phyloP scores from a whole-genome alignment of 2,113 vertebrate species.

The Ciconia stormi region DNA sequence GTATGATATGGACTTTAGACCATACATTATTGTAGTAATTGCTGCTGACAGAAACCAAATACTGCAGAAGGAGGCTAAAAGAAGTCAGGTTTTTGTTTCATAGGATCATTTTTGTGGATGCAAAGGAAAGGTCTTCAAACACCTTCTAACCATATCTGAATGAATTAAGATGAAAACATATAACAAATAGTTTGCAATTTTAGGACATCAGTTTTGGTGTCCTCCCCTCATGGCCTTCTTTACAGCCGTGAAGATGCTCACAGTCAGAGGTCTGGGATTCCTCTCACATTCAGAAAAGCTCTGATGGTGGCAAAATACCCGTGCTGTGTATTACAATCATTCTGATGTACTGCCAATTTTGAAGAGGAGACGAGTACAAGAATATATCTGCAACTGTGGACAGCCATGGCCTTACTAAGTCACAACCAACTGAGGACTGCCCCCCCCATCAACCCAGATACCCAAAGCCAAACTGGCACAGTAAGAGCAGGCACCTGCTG shows the following conservation, averaged over 20 bases:
- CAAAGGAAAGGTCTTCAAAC: not conserved
- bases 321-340: not conserved
- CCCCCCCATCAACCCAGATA: not conserved
- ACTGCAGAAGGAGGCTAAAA: not conserved
- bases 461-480: not conserved
- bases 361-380: not conserved
- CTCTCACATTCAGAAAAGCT: not conserved
- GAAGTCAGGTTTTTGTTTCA: not conserved
- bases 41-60: not conserved
- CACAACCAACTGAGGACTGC: not conserved
- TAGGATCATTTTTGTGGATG: not conserved
- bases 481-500: not conserved
- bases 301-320: not conserved
- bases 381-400: not conserved
- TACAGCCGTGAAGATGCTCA: not conserved
- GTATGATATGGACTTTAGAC: not conserved
- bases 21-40: not conserved
- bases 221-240: not conserved
- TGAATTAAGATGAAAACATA: not conserved
- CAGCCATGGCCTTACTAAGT: not conserved
- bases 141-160: not conserved
- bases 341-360: not conserved
- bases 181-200: not conserved
- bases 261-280: not conserved
- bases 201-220: not conserved